A percentile compares a stretch with the other conserved stretches of the same genome.
Conservation (phyloP, 2,797 vertebrate genomes). For the Microctenopoma steveboyesi region DNA sequence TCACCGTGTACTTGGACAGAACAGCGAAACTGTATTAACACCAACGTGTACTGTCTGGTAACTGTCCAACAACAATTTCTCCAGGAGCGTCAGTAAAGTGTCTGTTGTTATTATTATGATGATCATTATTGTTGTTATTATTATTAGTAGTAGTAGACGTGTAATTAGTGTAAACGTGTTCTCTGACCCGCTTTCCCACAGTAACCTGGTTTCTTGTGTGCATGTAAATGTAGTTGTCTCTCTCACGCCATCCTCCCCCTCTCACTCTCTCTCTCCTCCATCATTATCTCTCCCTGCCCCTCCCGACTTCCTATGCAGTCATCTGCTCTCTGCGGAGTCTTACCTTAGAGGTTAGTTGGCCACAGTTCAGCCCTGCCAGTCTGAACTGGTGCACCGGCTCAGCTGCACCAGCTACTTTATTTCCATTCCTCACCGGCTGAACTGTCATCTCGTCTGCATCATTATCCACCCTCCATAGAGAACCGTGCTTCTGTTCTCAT, state of each 20-base stretch:
- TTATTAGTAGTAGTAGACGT: too few species aligned
- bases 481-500: conserved; percentile 56
- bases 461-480: conserved; percentile 42
- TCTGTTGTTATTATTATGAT: too few species aligned
- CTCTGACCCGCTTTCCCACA: conserved; percentile 30
- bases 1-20: too few species aligned
- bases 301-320: conserved; percentile 9
- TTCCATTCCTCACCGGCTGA: conserved; percentile 51
- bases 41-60: too few species aligned
- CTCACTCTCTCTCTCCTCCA: background rate
- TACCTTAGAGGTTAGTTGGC: conserved; percentile 55
- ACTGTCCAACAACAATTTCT: too few species aligned
- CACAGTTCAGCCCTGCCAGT: conserved; percentile 27
- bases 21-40: too few species aligned
- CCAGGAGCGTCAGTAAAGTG: too few species aligned
- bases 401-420: conserved; percentile 40
- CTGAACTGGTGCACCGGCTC: conserved; percentile 39
- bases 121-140: too few species aligned
- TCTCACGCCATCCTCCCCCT: conserved; percentile 18
- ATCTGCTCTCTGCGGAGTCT: conserved; percentile 41
- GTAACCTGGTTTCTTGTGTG: conserved; percentile 32
- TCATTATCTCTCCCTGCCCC: conserved; percentile 11
- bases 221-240: conserved; percentile 50
- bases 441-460: conserved; percentile 43
- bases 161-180: background rate